A percentile compares a stretch with the other conserved stretches of the same genome.
phyloP scores from a whole-genome alignment of 2,113 vertebrate species.

The Ciconia boyciana region DNA sequence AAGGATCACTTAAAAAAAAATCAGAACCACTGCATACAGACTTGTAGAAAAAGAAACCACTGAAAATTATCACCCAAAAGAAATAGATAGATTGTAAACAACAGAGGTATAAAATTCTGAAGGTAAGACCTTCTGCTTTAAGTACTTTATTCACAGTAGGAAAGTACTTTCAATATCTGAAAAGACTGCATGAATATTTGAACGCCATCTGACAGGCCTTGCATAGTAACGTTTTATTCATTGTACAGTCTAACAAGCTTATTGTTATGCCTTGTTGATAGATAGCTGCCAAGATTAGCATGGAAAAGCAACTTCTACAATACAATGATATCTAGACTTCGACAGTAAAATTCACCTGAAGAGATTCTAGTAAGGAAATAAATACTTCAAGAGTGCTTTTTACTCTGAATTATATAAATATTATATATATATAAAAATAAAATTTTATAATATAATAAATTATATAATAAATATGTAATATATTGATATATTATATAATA shows the following conservation, averaged over 20 bases:
- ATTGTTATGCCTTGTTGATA: not conserved
- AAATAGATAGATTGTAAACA: not conserved
- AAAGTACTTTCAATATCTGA: not conserved
- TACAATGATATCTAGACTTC: not conserved
- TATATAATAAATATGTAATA: no score
- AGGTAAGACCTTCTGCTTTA: not conserved
- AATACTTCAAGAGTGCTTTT: not conserved
- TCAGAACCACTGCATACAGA: not conserved
- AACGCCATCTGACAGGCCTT: not conserved
- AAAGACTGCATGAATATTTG: not conserved
- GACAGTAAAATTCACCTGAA: not conserved
- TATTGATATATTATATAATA: no score
- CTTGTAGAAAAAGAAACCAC: not conserved
- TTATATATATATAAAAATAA: no score
- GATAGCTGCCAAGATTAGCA: slow-evolving; percentile 9
- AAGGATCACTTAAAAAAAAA: not conserved
- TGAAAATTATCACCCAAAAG: not conserved
- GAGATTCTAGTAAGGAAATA: not conserved
- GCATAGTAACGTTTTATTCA: not conserved
- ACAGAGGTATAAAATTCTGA: not conserved
- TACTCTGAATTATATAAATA: not conserved
- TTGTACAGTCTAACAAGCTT: not conserved
- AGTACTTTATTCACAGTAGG: slow-evolving; percentile 1
- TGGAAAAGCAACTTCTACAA: not conserved
- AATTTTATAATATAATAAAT: no score